Base-by-base conservation (phyloP, 1,140 invertebrate species). In the Papilio machaon region DNA sequence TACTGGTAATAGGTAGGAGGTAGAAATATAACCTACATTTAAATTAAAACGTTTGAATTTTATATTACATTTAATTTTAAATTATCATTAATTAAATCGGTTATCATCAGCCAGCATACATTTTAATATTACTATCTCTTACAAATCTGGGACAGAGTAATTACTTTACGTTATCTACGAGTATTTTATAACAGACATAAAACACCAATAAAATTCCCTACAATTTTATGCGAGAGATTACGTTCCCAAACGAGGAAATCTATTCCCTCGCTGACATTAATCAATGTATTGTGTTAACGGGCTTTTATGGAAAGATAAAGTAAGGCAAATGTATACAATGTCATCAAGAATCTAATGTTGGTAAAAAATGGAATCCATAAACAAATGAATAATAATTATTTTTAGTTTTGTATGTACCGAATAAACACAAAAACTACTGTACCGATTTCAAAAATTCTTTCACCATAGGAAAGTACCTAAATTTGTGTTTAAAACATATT, bases 211-310 rank as follows among this genome's bases (percentile, higher is more conserved):
- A 75, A 75, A 75, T 30, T 54, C 47, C 74, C 74, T 75, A 52
- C 74, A 75, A 52, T 75, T 75, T 75, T 75, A 75, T 75, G 74
- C 74, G 46, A 52, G 74, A 75, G 74, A 75, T 75, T 75, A 75
- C 74, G 30, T 49, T 19, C 46, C 49, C 47, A 75, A 75, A 75
- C 49, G 74, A 49, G 46, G 47, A 54, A 75, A 75, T 75, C 74
- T 49, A 75, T 75, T 75, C 74, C 46, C 74, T 52, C 47, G 49
- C 47, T 49, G 47, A 47, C 74, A 54, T 75, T 75, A 75, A 75
- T 75, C 46, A 75, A 23, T 49, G 23, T 75, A 49, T 75, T 49
- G 74, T 52, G 49, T 75, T 75, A 23, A 52, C n/a, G 74, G 74
- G n/a, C 74, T 30, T 70, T 70, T 38, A 7, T 35, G 5, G 30